A percentile compares a stretch with the other conserved stretches of the same genome.
phyloP scores from a whole-genome alignment of 1,140 invertebrate species.

The Drosophila hydei region DNA sequence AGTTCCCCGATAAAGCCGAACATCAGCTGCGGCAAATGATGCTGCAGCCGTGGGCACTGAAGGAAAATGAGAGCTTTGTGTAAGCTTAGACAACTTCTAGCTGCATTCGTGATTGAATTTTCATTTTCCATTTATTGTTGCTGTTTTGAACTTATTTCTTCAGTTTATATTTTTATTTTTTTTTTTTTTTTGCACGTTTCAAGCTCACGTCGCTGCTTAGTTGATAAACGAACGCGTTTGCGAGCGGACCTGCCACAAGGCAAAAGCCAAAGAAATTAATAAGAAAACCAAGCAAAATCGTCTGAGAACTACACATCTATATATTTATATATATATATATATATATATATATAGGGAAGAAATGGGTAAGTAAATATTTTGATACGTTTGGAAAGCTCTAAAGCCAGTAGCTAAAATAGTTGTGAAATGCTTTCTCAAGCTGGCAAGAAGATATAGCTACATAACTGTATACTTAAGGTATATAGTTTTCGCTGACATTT shows the following conservation, averaged over 20 bases:
- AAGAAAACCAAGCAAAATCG: background rate
- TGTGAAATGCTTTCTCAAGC: too few species aligned
- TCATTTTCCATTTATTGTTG: conserved; percentile 31
- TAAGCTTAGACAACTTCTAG: conserved; percentile 8
- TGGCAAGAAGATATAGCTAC: too few species aligned
- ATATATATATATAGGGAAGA: too few species aligned
- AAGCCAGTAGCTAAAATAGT: too few species aligned
- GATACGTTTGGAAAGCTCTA: too few species aligned
- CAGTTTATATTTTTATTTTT: conserved; percentile 19
- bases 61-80: background rate
- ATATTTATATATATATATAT: conserved; percentile 6
- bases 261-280: conserved; percentile 1
- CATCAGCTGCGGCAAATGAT: background rate
- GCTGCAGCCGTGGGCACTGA: background rate
- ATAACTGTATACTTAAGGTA: too few species aligned
- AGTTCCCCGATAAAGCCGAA: too few species aligned
- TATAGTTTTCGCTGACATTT: too few species aligned
- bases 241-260: conserved; percentile 48
- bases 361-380: too few species aligned
- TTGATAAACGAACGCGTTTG: conserved; percentile 59
- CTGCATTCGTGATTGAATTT: conserved; percentile 13
- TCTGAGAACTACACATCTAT: background rate
- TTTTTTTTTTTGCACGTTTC: conserved; percentile 32
- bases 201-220: conserved; percentile 60
- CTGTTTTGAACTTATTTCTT: conserved; percentile 11